Evolutionary conservation across 2,888 invertebrate species (phyloP), one percentile per base, ranked within the genome.

Genomic region (Apotomis turbidana): DNA sequence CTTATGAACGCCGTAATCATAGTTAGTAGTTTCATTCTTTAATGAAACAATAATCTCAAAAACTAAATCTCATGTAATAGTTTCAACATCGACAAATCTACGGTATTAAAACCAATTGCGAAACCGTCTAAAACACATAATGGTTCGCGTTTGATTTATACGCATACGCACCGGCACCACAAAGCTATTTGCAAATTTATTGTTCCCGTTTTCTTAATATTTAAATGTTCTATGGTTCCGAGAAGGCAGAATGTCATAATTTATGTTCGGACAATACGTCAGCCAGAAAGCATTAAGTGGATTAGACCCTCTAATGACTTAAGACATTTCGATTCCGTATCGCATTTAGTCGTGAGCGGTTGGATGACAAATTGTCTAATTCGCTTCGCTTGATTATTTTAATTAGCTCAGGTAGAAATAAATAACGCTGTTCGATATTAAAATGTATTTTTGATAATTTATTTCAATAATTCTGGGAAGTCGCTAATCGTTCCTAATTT

Each of bases 351-450:
- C 78, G 80, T 76, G 77, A 80, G 79, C 80, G 74, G 78, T 59
- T 59, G 82, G 85, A 89, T 91, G 93, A 92, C 92, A 92, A 91
- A 92, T 92, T 90, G 79, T 85, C 84, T 85, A 88, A 91, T 91
- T 90, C 87, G 87, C 79, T 78, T 83, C 83, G 86, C 82, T 83
- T 83, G 83, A 88, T 88, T 87, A 89, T 88, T 86, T 85, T 90
- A 91, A 91, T 91, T 90, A 88, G 87, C 80, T 83, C 75, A 63
- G 75, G 79, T 77, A 74, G 76, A 79, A 77, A 81, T 82, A 80
- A 84, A 66, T 70, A 69, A 62, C 27, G 13, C 57, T 54, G 49
- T 67, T 57, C 64, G 49, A 71, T 70, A 64, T 73, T 63, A 38
- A 68, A 57, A 68, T 58, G 46, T 15, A 12, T 41, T 60, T 58